Base-by-base conservation (phyloP, 1,140 invertebrate genomes). In the Trichoplusia ni region DNA sequence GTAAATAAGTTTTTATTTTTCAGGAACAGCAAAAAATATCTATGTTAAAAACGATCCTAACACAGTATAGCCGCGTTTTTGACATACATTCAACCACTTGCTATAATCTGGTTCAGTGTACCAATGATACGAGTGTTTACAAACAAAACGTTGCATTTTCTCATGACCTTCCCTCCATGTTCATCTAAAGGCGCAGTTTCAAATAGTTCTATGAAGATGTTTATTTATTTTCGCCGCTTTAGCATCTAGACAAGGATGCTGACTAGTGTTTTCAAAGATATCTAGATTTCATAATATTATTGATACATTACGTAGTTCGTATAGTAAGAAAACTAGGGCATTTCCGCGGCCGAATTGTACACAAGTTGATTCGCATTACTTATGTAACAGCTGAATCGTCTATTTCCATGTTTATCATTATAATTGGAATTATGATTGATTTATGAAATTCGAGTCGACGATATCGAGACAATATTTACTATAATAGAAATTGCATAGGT, bases 401-500 rank as follows among this genome's bases (percentile, higher is more conserved):
- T 53, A 60, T 63, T 35, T 54, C 27, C 47, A 11, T 38, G 19
- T 54, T 54, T 61, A 53, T 66, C 65, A 67, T 68, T 69, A 58
- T 64, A 59, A 66, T 49, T 63, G 51, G 53, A 77, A 73, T 67
- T 59, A 47, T 69, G 68, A 70, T 67, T 68, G 72, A 77, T 77
- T 18, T 69, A 67, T 65, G 77, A 64, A 84, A 84, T 81, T 65
- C 37, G 78, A 79, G 46, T 42, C 33, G 11, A 19, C 37, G 33
- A 64, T 71, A 77, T 79, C 72, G 73, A 73, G 25, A 37, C 33
- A 13, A 75, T 80, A 73, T 82, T 84, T 78, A 79, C 65, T 63
- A 53, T 31, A 42, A 54, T 25, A 13, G 13, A 5, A n/a, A 13
- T 40, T 58, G 31, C 35, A 68, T 62, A 35, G 33, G 53, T 61